A percentile compares a stretch with the other conserved stretches of the same genome.
These are phyloP conservation scores for Muricea muricata DNA, from an alignment of 92 coral and sea anemone genomes.

Conservation along the genomic window DNA sequence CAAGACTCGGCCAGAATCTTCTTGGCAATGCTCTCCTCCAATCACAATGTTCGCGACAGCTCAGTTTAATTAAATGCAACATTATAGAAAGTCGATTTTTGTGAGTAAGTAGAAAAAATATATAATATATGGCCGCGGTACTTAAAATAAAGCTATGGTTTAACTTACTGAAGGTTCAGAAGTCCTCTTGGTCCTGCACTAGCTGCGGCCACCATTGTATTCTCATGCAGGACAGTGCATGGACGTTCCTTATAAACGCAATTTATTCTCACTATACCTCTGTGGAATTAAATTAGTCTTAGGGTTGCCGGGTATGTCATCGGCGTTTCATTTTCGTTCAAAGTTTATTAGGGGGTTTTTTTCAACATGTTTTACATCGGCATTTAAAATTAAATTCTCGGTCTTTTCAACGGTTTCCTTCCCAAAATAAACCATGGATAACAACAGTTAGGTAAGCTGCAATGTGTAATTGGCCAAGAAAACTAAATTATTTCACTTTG, in stretches of 20 bases:
- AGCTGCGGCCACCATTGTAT: background rate
- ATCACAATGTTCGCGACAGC: too few relatives aligned
- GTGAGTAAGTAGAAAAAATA: too few relatives aligned
- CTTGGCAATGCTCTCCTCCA: too few relatives aligned
- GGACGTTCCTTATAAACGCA: background rate
- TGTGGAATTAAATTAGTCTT: constrained; percentile 5
- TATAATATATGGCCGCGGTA: too few relatives aligned
- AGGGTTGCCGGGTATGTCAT: constrained; percentile 3
- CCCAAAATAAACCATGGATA: background rate
- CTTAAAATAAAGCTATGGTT: background rate
- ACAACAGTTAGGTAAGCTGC: too few relatives aligned
- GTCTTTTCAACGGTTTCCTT: background rate
- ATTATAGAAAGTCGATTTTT: too few relatives aligned
- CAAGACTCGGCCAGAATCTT: too few relatives aligned
- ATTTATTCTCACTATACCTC: background rate
- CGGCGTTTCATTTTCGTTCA: background rate
- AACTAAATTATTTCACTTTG: background rate
- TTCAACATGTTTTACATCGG: background rate
- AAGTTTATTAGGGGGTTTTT: background rate
- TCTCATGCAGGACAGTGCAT: background rate
- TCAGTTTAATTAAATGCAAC: too few relatives aligned
- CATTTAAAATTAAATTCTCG: background rate
- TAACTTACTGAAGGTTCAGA: background rate
- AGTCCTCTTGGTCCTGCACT: background rate
- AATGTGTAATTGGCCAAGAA: background rate